These are phyloP conservation scores for Parasteatoda tepidariorum DNA, from an alignment of 1,140 invertebrate genomes.

Conservation along the genomic window DNA sequence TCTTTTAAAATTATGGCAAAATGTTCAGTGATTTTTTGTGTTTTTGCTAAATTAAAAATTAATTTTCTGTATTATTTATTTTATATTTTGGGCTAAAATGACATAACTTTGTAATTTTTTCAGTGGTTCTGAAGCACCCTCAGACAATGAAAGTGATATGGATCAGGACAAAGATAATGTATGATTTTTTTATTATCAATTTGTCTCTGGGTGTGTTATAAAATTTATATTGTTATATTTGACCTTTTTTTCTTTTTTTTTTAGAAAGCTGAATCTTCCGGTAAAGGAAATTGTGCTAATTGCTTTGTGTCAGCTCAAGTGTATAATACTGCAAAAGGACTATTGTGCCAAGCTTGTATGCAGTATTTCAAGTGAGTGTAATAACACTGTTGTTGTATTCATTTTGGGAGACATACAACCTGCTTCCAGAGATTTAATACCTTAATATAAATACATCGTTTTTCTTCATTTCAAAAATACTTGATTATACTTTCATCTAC, in stretches of 20 bases:
- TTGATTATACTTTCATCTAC: no score
- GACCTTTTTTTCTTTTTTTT: not conserved
- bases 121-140: slow-evolving; percentile 75
- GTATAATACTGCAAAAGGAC: slow-evolving; percentile 80
- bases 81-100: not conserved
- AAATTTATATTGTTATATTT: not conserved
- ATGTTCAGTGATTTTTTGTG: not conserved
- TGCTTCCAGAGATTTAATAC: no score
- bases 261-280: slow-evolving; percentile 40
- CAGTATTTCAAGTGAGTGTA: slow-evolving; percentile 71
- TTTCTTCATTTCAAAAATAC: no score
- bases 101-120: not conserved
- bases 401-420: no score
- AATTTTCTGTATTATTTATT: not conserved
- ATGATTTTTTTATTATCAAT: slow-evolving; percentile 67
- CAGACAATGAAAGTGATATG: slow-evolving; percentile 84
- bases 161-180: slow-evolving; percentile 67
- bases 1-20: not conserved
- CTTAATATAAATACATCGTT: no score
- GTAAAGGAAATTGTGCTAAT: slow-evolving; percentile 75
- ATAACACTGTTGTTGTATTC: no score
- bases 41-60: not conserved
- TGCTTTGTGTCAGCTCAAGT: slow-evolving; percentile 75
- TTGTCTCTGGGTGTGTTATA: not conserved
- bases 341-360: slow-evolving; percentile 82